phyloP scores from a whole-genome alignment of 2,888 invertebrate genomes.

The Lycocerus yunnanus region DNA sequence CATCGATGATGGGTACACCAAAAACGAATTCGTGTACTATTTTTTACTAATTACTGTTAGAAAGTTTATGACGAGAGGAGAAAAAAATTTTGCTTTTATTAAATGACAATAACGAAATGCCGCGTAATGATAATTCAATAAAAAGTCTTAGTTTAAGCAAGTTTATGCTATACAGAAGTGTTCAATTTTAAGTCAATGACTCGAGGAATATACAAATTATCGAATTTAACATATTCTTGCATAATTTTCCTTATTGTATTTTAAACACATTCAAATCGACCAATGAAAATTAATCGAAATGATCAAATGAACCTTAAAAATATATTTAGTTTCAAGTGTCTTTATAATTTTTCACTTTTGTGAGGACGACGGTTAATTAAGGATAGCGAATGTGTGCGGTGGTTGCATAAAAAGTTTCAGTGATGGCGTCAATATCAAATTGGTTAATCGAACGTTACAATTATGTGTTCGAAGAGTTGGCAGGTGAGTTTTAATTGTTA shows the following conservation, averaged over 20 bases:
- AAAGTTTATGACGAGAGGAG: not conserved
- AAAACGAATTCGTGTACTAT: not conserved
- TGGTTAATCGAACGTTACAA: conserved; percentile 48
- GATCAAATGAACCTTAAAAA: not conserved
- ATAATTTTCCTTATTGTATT: conserved; percentile 8
- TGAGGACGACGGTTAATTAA: not conserved
- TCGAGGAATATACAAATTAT: not conserved
- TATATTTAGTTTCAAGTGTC: not conserved
- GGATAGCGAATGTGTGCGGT: not conserved
- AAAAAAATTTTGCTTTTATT: not conserved
- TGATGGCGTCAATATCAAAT: conserved; percentile 54
- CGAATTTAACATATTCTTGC: not conserved
- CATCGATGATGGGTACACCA: not conserved
- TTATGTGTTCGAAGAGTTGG: conserved; percentile 13
- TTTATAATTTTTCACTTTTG: not conserved
- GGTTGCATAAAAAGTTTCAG: conserved; percentile 35
- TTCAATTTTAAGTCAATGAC: not conserved
- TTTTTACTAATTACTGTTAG: not conserved
- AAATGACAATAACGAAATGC: not conserved
- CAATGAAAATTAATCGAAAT: not conserved
- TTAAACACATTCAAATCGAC: not conserved
- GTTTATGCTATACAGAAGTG: not conserved
- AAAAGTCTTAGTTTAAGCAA: not conserved
- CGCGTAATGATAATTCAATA: not conserved
- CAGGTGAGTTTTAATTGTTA: conserved; percentile 6